Percentiles rank a stretch among this genome's conserved stretches.
Conservation (phyloP, 2,113 vertebrate species). For the Vulpes lagopus region DNA sequence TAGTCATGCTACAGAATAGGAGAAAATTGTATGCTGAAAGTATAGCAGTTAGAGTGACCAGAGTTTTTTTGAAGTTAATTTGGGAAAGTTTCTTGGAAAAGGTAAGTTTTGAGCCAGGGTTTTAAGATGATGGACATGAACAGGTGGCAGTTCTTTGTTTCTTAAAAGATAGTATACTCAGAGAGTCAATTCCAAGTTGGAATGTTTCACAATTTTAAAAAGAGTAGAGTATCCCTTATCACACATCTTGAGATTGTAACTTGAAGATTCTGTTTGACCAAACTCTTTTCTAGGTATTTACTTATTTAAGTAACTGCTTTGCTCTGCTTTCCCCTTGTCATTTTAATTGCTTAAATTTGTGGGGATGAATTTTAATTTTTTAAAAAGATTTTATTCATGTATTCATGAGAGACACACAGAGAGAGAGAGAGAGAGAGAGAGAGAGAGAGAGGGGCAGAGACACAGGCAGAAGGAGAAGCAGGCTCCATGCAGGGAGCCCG, state of each 20-base stretch:
- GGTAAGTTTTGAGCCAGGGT: background rate
- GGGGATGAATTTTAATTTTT: background rate
- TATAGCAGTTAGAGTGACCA: background rate
- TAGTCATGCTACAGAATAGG: background rate
- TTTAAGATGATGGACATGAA: slow-evolving; percentile 31
- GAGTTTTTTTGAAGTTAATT: slow-evolving; percentile 43
- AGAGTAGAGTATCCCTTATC: background rate
- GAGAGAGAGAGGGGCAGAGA: too few species aligned
- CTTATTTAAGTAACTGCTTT: background rate
- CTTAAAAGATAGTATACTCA: background rate
- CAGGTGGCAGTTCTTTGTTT: background rate
- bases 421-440: too few species aligned
- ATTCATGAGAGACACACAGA: too few species aligned
- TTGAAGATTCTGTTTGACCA: background rate
- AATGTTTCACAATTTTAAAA: slow-evolving; percentile 29
- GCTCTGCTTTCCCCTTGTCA: background rate
- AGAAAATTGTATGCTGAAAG: background rate
- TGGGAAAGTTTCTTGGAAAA: background rate
- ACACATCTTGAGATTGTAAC: background rate
- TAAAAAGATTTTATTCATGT: too few species aligned
- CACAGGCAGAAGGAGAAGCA: too few species aligned
- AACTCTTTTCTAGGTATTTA: background rate
- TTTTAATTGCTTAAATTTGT: slow-evolving; percentile 27
- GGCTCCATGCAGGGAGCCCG: too few species aligned
- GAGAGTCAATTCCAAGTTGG: background rate